phyloP scores from a whole-genome alignment of 2,113 vertebrate species.

The Zosterops borbonicus region DNA sequence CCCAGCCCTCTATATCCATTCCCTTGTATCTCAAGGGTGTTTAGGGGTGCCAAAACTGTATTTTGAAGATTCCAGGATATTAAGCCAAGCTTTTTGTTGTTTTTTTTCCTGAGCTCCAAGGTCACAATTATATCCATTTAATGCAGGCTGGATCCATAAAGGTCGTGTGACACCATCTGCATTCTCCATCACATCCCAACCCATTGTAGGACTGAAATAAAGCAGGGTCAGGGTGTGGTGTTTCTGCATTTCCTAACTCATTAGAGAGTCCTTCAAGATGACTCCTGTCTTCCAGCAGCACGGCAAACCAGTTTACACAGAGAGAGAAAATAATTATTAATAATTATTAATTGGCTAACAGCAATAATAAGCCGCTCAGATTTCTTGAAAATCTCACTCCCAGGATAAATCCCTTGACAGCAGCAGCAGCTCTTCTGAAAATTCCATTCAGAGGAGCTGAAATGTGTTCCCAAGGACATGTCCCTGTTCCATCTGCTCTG shows the following conservation, averaged over 20 bases:
- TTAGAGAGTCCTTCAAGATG: not conserved
- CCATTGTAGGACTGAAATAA: conserved; percentile 19
- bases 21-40: not conserved
- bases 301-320: not conserved
- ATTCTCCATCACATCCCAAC: not conserved
- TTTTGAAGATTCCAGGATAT: not conserved
- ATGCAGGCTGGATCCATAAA: not conserved
- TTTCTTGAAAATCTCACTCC: conserved; percentile 4
- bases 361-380: not conserved
- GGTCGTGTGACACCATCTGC: not conserved
- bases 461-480: not conserved
- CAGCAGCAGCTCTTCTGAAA: not conserved
- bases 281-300: not conserved
- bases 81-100: not conserved
- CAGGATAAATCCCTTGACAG: not conserved
- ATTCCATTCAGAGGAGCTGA: not conserved
- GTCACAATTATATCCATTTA: not conserved
- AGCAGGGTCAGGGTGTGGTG: conserved; percentile 41
- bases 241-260: conserved; percentile 41
- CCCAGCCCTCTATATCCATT: not conserved
- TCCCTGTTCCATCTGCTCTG: not conserved
- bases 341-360: not conserved
- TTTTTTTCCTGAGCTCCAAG: not conserved
- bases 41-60: not conserved
- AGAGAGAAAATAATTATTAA: not conserved